Conservation (phyloP, 2,888 invertebrate species). For the Sminthurides aquaticus region DNA sequence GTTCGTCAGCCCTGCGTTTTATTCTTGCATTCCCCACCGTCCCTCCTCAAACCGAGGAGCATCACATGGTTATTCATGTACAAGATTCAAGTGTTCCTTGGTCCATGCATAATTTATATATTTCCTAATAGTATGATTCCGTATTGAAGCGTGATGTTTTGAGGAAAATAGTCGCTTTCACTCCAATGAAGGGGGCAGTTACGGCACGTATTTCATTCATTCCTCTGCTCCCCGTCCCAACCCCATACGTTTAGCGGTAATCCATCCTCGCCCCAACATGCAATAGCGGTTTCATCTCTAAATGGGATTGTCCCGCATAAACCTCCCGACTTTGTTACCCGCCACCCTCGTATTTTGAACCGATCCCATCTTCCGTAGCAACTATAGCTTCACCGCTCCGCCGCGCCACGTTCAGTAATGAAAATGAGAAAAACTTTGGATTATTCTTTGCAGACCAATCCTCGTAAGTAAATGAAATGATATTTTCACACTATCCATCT, state of each 20-base stretch:
- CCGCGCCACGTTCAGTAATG: too few relatives aligned
- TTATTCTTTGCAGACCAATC: neutral
- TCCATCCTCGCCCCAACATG: neutral
- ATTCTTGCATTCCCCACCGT: neutral
- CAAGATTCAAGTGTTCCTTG: neutral
- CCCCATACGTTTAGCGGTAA: neutral
- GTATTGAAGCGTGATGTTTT: neutral
- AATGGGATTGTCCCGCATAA: neutral
- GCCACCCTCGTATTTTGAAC: neutral
- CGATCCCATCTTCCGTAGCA: too few relatives aligned
- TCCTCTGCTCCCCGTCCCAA: neutral
- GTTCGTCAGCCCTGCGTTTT: too few relatives aligned
- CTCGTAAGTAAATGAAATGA: slow-evolving; percentile 4
- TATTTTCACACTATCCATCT: slow-evolving; percentile 7
- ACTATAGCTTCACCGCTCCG: too few relatives aligned
- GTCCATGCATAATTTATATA: slow-evolving; percentile 8
- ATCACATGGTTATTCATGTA: neutral
- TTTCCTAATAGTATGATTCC: slow-evolving; percentile 2
- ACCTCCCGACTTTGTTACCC: neutral
- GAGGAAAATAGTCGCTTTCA: neutral
- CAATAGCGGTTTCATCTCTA: neutral
- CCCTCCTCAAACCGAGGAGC: neutral
- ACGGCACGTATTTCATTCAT: neutral
- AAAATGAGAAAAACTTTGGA: too few relatives aligned
- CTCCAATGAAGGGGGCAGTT: slow-evolving; percentile 2